These are phyloP conservation scores for Xestia xanthographa DNA, from an alignment of 2,888 invertebrate genomes.

Conservation along the genomic window DNA sequence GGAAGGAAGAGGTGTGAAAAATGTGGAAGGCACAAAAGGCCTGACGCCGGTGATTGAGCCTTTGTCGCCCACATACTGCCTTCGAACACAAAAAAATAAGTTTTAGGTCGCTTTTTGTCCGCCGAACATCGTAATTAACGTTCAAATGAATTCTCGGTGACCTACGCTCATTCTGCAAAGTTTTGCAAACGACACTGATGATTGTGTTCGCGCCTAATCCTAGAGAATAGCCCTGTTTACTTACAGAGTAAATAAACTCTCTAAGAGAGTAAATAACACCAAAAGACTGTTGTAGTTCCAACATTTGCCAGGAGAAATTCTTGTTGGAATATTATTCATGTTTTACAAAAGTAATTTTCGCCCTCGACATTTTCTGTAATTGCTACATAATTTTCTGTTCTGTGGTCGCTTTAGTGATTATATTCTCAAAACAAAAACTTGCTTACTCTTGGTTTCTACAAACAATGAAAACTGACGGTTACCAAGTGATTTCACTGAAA, in stretches of 20 bases:
- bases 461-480: constrained; percentile 15
- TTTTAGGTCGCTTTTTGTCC: constrained; percentile 49
- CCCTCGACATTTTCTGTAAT: constrained; percentile 67
- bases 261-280: constrained; percentile 20
- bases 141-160: constrained; percentile 44
- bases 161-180: constrained; percentile 40
- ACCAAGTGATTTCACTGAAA: background rate
- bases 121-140: constrained; percentile 52
- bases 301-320: constrained; percentile 45
- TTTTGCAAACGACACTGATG: constrained; percentile 36
- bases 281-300: constrained; percentile 35
- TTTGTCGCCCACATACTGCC: constrained; percentile 56
- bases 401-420: constrained; percentile 61
- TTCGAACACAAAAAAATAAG: constrained; percentile 39
- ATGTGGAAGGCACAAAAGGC: constrained; percentile 61
- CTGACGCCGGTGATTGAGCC: constrained; percentile 47
- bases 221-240: constrained; percentile 28
- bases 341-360: constrained; percentile 62
- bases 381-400: constrained; percentile 68
- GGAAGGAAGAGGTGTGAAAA: constrained; percentile 62
- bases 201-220: constrained; percentile 33
- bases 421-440: constrained; percentile 58
- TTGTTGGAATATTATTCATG: constrained; percentile 51
- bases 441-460: constrained; percentile 43
- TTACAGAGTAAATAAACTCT: no score